A percentile compares a stretch with the other conserved stretches of the same genome.
These are phyloP conservation scores for Pseudorhombus dupliciocellatus DNA, from an alignment of 2,113 vertebrate genomes.

Conservation along the genomic window DNA sequence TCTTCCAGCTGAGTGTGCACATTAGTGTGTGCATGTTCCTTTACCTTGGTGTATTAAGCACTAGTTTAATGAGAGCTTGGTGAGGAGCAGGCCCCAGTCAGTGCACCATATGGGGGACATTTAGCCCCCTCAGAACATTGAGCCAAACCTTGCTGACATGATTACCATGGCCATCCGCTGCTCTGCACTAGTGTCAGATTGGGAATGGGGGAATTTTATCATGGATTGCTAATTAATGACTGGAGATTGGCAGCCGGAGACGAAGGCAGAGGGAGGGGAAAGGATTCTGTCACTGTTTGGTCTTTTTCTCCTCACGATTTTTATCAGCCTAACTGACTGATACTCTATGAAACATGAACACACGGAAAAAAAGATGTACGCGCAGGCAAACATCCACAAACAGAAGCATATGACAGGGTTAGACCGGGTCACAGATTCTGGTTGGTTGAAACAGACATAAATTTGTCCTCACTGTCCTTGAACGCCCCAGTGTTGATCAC, in stretches of 20 bases:
- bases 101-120: conserved; percentile 97
- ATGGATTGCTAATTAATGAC: conserved; percentile 74
- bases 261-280: conserved; percentile 41
- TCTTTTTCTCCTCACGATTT: conserved; percentile 35
- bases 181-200: conserved; percentile 78
- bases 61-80: conserved; percentile 84
- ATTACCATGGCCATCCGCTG: conserved; percentile 90
- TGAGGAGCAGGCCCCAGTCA: conserved; percentile 92
- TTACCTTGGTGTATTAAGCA: conserved; percentile 84
- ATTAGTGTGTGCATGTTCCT: conserved; percentile 35
- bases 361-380: background rate
- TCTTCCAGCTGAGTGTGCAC: conserved; percentile 54
- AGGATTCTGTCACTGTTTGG: conserved; percentile 40
- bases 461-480: conserved; percentile 5
- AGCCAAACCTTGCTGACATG: conserved; percentile 94
- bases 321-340: conserved; percentile 28
- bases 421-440: background rate
- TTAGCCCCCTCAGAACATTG: conserved; percentile 95
- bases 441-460: conserved; percentile 6
- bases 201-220: conserved; percentile 60
- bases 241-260: conserved; percentile 64
- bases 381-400: background rate
- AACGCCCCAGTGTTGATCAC: background rate
- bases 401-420: background rate
- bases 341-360: conserved; percentile 2